Evolutionary conservation across 1,140 invertebrate species (phyloP).

Genomic region (Drosophila rhopaloa): DNA sequence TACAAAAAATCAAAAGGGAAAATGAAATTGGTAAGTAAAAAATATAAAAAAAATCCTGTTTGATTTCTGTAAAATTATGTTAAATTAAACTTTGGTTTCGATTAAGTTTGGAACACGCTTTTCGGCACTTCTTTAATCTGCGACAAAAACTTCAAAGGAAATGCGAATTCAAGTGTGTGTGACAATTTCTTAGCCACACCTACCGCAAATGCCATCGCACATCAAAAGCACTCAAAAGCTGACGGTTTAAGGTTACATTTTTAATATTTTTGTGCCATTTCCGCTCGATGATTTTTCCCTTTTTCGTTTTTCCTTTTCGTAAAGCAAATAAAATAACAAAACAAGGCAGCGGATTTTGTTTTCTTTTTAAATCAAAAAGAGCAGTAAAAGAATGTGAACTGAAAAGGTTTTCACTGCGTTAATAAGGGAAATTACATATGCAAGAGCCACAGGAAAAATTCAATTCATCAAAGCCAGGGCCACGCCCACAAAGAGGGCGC

Average conservation of each 20-base stretch:
- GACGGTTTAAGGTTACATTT: constrained; percentile 28
- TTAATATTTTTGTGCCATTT: constrained; percentile 25
- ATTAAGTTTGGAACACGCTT: background rate
- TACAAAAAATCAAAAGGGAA: too few relatives aligned
- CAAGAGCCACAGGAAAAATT: constrained; percentile 19
- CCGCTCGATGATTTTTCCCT: background rate
- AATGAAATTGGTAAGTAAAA: too few relatives aligned
- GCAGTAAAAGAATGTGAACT: background rate
- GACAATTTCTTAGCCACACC: constrained; percentile 14
- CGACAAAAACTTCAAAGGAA: constrained; percentile 13
- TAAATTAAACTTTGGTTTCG: constrained; percentile 1
- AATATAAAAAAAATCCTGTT: too few relatives aligned
- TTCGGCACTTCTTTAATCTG: background rate
- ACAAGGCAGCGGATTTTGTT: background rate
- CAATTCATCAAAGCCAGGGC: constrained; percentile 33
- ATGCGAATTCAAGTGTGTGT: background rate
- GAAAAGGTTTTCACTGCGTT: constrained; percentile 1
- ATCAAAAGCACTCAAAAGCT: constrained; percentile 25
- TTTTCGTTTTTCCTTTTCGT: background rate
- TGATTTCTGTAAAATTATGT: background rate
- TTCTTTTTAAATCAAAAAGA: constrained; percentile 27
- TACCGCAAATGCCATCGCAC: constrained; percentile 14
- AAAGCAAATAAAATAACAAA: background rate
- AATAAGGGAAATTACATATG: constrained; percentile 31
- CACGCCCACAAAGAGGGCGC: constrained; percentile 18